phyloP scores from a whole-genome alignment of 1,140 invertebrate genomes.

The Carposina sasakii region DNA sequence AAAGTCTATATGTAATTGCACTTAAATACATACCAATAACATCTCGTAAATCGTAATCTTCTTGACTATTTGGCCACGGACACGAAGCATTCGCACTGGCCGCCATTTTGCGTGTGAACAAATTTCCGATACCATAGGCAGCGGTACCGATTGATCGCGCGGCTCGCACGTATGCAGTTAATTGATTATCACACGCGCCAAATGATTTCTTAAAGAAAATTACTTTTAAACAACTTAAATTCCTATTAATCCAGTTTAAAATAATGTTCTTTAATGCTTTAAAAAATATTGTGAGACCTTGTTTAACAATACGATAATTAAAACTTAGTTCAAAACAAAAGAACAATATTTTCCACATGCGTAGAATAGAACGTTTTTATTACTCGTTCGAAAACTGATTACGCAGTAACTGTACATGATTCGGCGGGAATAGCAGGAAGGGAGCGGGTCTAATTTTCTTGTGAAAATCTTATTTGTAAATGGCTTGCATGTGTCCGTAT shows the following conservation, averaged over 20 bases:
- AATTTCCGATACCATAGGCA: constrained; percentile 67
- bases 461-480: too few relatives aligned
- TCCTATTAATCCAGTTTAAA: background rate
- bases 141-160: constrained; percentile 65
- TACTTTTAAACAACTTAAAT: background rate
- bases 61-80: constrained; percentile 92
- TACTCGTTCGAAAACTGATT: too few relatives aligned
- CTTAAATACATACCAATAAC: constrained; percentile 85
- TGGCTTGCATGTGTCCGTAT: too few relatives aligned
- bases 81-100: constrained; percentile 75
- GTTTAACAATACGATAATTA: too few relatives aligned
- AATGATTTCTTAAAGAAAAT: constrained; percentile 40
- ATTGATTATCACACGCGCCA: constrained; percentile 39
- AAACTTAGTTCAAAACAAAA: too few relatives aligned
- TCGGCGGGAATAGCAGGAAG: too few relatives aligned
- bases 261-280: background rate
- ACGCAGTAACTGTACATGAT: too few relatives aligned
- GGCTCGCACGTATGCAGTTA: constrained; percentile 53
- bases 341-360: too few relatives aligned
- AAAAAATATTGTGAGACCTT: background rate
- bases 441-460: too few relatives aligned
- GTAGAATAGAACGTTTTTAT: too few relatives aligned
- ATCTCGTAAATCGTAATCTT: constrained; percentile 95
- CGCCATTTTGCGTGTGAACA: constrained; percentile 82
- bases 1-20: constrained; percentile 8